Base-by-base conservation (phyloP, 2,888 invertebrate genomes). In the Leucoma salicis region DNA sequence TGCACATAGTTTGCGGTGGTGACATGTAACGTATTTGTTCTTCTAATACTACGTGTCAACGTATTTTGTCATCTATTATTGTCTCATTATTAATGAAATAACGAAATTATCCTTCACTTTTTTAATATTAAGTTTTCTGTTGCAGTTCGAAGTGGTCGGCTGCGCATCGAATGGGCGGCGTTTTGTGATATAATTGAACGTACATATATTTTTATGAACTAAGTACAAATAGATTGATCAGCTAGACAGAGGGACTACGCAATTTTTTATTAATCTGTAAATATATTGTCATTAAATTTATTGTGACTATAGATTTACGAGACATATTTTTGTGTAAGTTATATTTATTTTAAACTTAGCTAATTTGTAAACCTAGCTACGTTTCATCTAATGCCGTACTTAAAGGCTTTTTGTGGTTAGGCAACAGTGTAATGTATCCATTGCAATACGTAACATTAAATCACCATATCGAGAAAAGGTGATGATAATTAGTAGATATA, bases 201-300 rank as follows among this genome's bases (percentile, higher is more conserved):
- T 83, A 81, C 78, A 82, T 87, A 87, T 88, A 86, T 89, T 87
- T 87, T 70, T 87, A 86, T 81, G 76, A 78, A 82, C 81, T 85
- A 82, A 87, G 87, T 87, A 87, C 87, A 87, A 87, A 87, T 78
- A 78, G 63, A 72, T 63, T 71, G 66, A 70, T 70, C 73, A 70
- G 66, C 63, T 66, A 66, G 60, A 63, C 70, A 67, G 64, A 55
- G 69, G 66, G 62, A 59, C 69, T 64, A 66, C 62, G 58, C 62
- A 68, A 71, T 66, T 69, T 63, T 53, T 70, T 68, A 73, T 63
- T 59, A 69, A 74, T 70, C 53, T 86, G 85, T 86, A 84, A 55
- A 70, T 66, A 60, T 37, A 51, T 63, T 73, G 78, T 78, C 63
- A 45, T 77, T 70, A 67, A 59, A 59, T 67, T 76, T 59, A 47